Evolutionary conservation across 2,888 invertebrate genomes (phyloP).

Genomic region (Drosophila vallismaia): DNA sequence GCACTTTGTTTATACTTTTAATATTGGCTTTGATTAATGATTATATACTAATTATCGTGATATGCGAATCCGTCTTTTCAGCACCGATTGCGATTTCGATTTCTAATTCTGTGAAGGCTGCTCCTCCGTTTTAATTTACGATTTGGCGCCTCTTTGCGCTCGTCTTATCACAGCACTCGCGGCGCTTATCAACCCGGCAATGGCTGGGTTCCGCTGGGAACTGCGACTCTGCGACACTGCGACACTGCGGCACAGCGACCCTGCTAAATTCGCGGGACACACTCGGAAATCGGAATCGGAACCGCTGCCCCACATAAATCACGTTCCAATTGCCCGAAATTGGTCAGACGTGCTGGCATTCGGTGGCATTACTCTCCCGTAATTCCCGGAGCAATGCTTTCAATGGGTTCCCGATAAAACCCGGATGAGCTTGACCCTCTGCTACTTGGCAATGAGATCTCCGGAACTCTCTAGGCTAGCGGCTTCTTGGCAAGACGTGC

Average conservation of each 20-base stretch:
- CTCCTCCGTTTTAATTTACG: constrained; percentile 37
- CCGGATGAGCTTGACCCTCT: constrained; percentile 1
- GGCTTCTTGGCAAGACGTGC: constrained; percentile 46
- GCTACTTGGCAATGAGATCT: not conserved
- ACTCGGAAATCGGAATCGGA: constrained; percentile 26
- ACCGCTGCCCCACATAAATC: constrained; percentile 63
- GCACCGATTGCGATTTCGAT: constrained; percentile 31
- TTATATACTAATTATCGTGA: constrained; percentile 55
- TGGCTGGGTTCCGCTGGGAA: constrained; percentile 28
- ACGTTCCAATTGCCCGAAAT: constrained; percentile 62
- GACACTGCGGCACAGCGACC: not conserved
- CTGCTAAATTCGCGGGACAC: constrained; percentile 9
- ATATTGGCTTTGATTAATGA: constrained; percentile 30
- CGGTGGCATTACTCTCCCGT: constrained; percentile 31
- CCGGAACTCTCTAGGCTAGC: constrained; percentile 8
- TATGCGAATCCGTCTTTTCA: constrained; percentile 26
- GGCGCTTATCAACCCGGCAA: constrained; percentile 65
- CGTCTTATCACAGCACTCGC: constrained; percentile 52
- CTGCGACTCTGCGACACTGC: not conserved
- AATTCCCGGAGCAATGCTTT: constrained; percentile 18
- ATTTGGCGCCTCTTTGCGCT: constrained; percentile 56
- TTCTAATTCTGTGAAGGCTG: not conserved
- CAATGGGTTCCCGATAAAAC: constrained; percentile 18
- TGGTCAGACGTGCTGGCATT: constrained; percentile 70
- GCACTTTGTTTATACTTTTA: constrained; percentile 25